Percentiles rank a stretch among this genome's conserved stretches.
phyloP scores from a whole-genome alignment of 1,140 invertebrate genomes.

The Contarinia nasturtii region DNA sequence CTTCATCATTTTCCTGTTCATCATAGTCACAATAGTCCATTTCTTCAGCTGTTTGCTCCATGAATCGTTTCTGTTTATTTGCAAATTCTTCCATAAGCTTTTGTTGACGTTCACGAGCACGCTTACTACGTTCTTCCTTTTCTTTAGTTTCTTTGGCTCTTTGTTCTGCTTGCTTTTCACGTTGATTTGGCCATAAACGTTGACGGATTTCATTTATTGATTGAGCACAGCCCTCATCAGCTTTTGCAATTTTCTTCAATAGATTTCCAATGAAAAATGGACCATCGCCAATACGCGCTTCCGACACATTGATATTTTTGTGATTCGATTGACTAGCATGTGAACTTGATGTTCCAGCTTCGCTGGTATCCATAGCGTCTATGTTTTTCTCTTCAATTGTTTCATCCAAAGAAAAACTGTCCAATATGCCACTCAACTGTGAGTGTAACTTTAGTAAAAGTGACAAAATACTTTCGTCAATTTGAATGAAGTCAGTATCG shows the following conservation, averaged over 20 bases:
- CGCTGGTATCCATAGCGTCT: constrained; percentile 9
- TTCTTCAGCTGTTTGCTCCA: constrained; percentile 56
- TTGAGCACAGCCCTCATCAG: constrained; percentile 47
- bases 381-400: constrained; percentile 9
- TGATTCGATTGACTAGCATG: constrained; percentile 5
- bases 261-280: constrained; percentile 67
- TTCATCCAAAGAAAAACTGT: constrained; percentile 44
- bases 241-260: constrained; percentile 45
- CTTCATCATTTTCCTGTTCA: constrained; percentile 30
- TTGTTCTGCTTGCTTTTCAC: constrained; percentile 55
- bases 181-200: constrained; percentile 55
- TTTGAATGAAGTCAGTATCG: constrained; percentile 33
- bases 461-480: constrained; percentile 83
- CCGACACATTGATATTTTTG: constrained; percentile 3
- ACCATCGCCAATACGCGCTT: constrained; percentile 64
- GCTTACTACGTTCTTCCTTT: constrained; percentile 57
- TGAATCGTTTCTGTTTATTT: constrained; percentile 75
- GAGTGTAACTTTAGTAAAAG: constrained; percentile 83
- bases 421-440: constrained; percentile 62
- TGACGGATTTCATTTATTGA: constrained; percentile 45
- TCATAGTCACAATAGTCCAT: constrained; percentile 36
- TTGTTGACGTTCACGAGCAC: constrained; percentile 74
- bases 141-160: constrained; percentile 50
- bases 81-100: constrained; percentile 88
- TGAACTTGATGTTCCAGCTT: constrained; percentile 14